These are phyloP conservation scores for Polyploca ridens DNA, from an alignment of 2,888 invertebrate genomes.

Conservation along the genomic window DNA sequence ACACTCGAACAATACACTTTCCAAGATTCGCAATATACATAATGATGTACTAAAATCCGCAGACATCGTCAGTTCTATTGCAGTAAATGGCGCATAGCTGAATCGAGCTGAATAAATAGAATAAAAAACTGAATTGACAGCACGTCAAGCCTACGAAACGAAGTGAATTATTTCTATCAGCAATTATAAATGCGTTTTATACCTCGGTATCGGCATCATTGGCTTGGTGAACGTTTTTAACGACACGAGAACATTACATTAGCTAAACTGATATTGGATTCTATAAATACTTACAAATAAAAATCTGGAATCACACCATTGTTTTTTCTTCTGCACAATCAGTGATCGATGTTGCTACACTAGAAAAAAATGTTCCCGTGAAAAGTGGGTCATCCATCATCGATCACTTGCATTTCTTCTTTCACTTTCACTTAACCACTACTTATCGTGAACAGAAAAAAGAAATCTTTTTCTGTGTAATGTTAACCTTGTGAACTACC, in stretches of 20 bases:
- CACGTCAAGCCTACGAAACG: conserved; percentile 68
- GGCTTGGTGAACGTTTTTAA: conserved; percentile 55
- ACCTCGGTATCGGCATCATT: conserved; percentile 62
- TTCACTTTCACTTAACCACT: conserved; percentile 42
- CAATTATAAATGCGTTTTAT: conserved; percentile 46
- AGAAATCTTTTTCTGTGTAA: background rate
- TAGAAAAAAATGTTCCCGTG: conserved; percentile 53
- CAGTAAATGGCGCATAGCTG: conserved; percentile 82
- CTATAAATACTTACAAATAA: conserved; percentile 85
- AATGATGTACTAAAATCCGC: conserved; percentile 65
- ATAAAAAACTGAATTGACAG: conserved; percentile 80
- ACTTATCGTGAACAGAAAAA: conserved; percentile 9
- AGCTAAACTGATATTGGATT: conserved; percentile 74
- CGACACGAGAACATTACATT: conserved; percentile 63
- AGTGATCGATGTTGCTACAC: conserved; percentile 73
- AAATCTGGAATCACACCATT: conserved; percentile 85
- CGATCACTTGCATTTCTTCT: conserved; percentile 45
- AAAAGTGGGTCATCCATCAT: conserved; percentile 71
- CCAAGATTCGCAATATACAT: conserved; percentile 57
- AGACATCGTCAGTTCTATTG: conserved; percentile 71
- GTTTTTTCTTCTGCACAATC: conserved; percentile 84
- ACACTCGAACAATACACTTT: conserved; percentile 58
- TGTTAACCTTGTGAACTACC: background rate
- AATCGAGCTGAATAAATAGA: conserved; percentile 80
- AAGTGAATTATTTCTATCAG: conserved; percentile 49